Evolutionary conservation across 2,113 vertebrate genomes (phyloP).

Genomic region (Euleptes europaea): DNA sequence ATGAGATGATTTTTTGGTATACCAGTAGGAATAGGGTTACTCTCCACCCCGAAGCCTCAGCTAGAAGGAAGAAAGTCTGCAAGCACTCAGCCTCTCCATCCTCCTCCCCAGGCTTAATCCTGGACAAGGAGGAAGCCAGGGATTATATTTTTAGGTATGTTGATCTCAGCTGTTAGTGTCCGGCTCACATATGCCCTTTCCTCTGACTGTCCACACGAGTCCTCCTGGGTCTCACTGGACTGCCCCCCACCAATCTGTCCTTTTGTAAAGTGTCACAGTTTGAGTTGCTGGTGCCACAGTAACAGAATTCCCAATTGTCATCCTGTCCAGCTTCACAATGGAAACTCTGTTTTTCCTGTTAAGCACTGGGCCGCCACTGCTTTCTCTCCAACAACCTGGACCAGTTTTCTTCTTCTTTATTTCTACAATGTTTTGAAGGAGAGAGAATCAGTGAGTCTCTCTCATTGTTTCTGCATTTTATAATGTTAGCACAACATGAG

Average conservation of each 20-base stretch:
- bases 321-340: background rate
- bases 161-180: background rate
- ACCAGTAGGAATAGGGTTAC: background rate
- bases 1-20: background rate
- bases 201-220: too few species aligned
- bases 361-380: background rate
- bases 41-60: background rate
- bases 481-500: background rate
- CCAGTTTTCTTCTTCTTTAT: background rate
- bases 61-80: background rate
- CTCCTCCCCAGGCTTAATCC: background rate
- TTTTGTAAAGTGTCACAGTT: background rate
- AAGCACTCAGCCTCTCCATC: background rate
- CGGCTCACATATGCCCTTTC: background rate
- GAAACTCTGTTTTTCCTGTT: background rate
- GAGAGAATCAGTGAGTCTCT: background rate
- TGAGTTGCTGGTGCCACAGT: background rate
- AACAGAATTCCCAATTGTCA: too few species aligned
- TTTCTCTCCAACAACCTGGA: too few species aligned
- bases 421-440: background rate
- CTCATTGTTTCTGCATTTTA: background rate
- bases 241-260: background rate
- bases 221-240: too few species aligned
- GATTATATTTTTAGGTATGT: background rate
- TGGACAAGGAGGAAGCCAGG: too few species aligned